phyloP scores from a whole-genome alignment of 1,140 invertebrate species.

The Gonatopus flavifemur region DNA sequence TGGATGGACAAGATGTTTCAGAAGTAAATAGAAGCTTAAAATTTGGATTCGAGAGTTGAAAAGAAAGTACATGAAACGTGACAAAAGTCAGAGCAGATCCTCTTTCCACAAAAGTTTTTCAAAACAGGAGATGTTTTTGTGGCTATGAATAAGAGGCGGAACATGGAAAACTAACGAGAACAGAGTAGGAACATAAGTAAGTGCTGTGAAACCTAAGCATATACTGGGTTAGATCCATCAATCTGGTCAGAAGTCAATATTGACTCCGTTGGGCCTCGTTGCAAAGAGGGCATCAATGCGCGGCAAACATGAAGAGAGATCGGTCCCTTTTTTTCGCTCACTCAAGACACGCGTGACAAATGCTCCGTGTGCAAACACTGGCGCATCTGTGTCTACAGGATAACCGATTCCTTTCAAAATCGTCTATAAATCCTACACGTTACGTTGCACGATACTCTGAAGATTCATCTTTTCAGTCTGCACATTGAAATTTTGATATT shows the following conservation, averaged over 20 bases:
- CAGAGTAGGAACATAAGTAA: conserved; percentile 51
- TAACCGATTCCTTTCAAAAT: conserved; percentile 34
- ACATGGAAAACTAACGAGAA: conserved; percentile 8
- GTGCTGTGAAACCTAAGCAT: conserved; percentile 50
- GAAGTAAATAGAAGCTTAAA: no score
- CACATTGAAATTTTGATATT: no score
- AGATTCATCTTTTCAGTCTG: no score
- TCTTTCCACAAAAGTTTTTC: background rate
- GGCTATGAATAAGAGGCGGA: background rate
- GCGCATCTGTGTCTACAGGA: conserved; percentile 57
- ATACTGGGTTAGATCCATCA: conserved; percentile 52
- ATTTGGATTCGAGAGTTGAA: no score
- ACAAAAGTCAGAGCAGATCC: background rate
- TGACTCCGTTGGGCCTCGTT: conserved; percentile 55
- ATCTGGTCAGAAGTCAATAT: conserved; percentile 57
- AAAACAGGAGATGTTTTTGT: background rate
- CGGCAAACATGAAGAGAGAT: conserved; percentile 42
- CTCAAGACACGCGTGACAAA: conserved; percentile 59
- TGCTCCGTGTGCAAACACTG: conserved; percentile 53
- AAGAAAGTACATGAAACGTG: no score
- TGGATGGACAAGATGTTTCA: no score
- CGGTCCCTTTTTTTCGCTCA: conserved; percentile 49
- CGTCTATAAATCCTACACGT: conserved; percentile 36
- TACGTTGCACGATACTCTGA: no score
- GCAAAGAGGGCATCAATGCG: conserved; percentile 55